Base-by-base conservation (phyloP, 2,888 invertebrate species). In the Coecobrya sp. region DNA sequence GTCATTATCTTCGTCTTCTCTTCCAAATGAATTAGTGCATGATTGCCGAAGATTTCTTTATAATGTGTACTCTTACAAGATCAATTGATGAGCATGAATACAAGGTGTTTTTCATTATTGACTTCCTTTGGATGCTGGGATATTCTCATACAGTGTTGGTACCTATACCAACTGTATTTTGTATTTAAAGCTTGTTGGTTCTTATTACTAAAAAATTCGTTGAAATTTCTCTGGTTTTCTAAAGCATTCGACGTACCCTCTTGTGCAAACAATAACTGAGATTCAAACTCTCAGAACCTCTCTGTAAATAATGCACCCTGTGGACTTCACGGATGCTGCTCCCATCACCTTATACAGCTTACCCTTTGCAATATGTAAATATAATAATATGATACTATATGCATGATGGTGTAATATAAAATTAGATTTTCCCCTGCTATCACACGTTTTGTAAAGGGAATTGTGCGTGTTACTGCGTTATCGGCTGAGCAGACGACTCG, bases 401-500 rank as follows among this genome's bases (percentile, higher is more conserved):
- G 19, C 52, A 11, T 49, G 22, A 5, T 19, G 10, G 10, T 25
- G 22, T 22, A 10, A 62, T 22, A 68, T 68, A 30, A 68, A 76
- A 45, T 25, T 25, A 22, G 76, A 22, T 45, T 76, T 42, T 49
- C 27, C 76, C 76, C 76, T 25, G 2, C 59, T 8, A 49, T 59
- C 59, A 22, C 13, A 59, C 5, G 7, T 27, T 68, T 36, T 68
- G n/a, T 30, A 16, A 68, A 68, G 25, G 30, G n/a, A 36, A 25
- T 10, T 52, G 16, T 25, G 52, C 49, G 27, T n/a, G 42, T n/a
- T 19, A n/a, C 30, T 1, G 19, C 68, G 49, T 85, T 68, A 65
- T 85, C 85, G 49, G 42, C 19, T 55, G 25, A 45, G 45, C 73
- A 81, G 88, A 70, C 88, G 88, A 89, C 88, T 89, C 65, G 81